Percentiles rank a stretch among this genome's conserved stretches.
These are phyloP conservation scores for Luffia ferchaultella DNA, from an alignment of 2,888 invertebrate genomes.

Conservation along the genomic window DNA sequence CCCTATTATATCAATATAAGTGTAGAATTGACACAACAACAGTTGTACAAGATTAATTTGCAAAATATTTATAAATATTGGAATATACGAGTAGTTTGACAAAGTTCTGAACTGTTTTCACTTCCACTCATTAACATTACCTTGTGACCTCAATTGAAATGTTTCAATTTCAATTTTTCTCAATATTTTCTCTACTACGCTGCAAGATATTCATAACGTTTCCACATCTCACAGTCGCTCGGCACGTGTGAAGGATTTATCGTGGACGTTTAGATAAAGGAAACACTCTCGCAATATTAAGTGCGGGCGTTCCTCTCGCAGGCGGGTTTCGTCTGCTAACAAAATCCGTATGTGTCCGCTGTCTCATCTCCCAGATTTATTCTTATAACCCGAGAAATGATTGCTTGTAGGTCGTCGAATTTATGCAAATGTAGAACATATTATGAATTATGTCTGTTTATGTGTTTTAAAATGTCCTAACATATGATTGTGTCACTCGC, in stretches of 20 bases:
- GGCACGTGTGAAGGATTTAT: background rate
- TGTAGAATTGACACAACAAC: too few species aligned
- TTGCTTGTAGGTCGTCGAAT: background rate
- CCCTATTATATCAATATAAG: too few species aligned
- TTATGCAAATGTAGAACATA: background rate
- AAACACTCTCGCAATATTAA: background rate
- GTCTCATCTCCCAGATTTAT: background rate
- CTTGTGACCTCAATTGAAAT: background rate
- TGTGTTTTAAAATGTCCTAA: too few species aligned
- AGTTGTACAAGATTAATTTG: background rate
- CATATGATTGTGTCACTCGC: too few species aligned
- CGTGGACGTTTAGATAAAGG: background rate
- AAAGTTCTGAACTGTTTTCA: too few species aligned
- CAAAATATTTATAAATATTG: background rate
- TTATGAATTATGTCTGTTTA: too few species aligned
- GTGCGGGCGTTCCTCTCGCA: background rate
- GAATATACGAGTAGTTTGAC: too few species aligned
- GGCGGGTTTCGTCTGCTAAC: too few species aligned
- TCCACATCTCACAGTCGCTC: background rate
- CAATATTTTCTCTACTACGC: background rate
- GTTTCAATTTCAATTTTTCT: too few species aligned
- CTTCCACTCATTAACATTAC: background rate
- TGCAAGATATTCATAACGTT: background rate
- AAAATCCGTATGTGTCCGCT: too few species aligned
- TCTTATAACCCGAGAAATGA: background rate